phyloP scores from a whole-genome alignment of 2,797 vertebrate species.

The Brachyrhaphis roseni region DNA sequence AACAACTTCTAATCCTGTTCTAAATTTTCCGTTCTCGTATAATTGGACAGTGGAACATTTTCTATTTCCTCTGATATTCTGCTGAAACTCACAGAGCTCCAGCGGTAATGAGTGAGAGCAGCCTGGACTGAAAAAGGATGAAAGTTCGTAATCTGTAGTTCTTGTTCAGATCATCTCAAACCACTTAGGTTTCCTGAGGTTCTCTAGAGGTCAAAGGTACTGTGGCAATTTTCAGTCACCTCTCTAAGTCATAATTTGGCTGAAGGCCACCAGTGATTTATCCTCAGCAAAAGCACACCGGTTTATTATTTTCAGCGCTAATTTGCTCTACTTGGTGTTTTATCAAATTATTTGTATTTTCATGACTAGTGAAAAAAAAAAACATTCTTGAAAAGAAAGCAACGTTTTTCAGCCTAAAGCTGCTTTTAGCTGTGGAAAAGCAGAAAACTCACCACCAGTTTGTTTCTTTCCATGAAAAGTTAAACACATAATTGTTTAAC shows the following conservation, averaged over 20 bases:
- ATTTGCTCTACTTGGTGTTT: background rate
- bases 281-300: background rate
- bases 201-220: background rate
- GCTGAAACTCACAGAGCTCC: background rate
- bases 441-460: slow-evolving; percentile 52
- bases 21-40: background rate
- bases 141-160: no score
- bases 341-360: background rate
- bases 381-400: background rate
- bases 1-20: background rate
- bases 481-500: slow-evolving; percentile 30
- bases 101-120: background rate
- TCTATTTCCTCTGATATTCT: background rate
- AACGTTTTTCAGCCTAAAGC: background rate
- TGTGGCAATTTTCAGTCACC: background rate
- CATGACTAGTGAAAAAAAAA: background rate
- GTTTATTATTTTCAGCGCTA: background rate
- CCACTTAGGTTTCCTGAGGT: background rate
- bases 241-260: background rate
- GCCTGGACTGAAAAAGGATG: no score
- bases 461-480: slow-evolving; percentile 35
- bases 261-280: background rate
- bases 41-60: background rate
- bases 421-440: background rate
- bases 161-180: background rate